phyloP scores from a whole-genome alignment of 2,113 vertebrate genomes.

The Perccottus glenii region DNA sequence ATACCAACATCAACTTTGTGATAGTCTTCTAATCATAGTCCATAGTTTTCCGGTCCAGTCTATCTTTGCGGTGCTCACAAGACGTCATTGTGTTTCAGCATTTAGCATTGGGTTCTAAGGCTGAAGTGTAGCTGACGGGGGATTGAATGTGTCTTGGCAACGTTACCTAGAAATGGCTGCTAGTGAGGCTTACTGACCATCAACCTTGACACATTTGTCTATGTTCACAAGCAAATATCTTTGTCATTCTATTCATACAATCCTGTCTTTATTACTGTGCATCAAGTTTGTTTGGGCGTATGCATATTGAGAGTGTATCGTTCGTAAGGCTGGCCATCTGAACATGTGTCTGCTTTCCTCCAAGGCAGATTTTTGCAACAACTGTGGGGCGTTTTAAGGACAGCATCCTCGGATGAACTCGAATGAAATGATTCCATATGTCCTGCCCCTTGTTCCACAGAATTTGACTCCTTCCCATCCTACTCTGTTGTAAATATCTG shows the following conservation, averaged over 20 bases:
- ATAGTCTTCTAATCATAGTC: too few species aligned
- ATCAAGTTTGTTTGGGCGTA: conserved; percentile 4
- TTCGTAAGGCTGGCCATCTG: conserved; percentile 5
- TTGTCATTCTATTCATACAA: too few species aligned
- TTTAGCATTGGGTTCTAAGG: conserved; percentile 27
- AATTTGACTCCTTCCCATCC: conserved; percentile 4
- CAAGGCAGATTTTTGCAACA: conserved; percentile 4
- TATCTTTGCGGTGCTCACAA: too few species aligned
- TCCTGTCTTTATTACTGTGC: neutral
- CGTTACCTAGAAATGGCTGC: conserved; percentile 49
- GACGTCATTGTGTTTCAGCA: conserved; percentile 37
- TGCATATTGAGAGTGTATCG: conserved; percentile 9
- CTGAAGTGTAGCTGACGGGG: conserved; percentile 24
- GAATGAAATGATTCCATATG: neutral
- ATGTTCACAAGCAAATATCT: too few species aligned
- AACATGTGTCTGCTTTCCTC: conserved; percentile 10
- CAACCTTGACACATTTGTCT: too few species aligned
- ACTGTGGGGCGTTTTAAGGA: conserved; percentile 45
- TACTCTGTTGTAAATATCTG: neutral
- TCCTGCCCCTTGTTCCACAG: conserved; percentile 31
- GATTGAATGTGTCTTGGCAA: conserved; percentile 52
- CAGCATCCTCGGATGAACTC: conserved; percentile 64
- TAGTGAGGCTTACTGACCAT: conserved; percentile 36
- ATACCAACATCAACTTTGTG: too few species aligned
- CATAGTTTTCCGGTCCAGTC: neutral